A percentile compares a stretch with the other conserved stretches of the same genome.
These are phyloP conservation scores for Pelobates fuscus DNA, from an alignment of 2,113 vertebrate species.

Conservation along the genomic window DNA sequence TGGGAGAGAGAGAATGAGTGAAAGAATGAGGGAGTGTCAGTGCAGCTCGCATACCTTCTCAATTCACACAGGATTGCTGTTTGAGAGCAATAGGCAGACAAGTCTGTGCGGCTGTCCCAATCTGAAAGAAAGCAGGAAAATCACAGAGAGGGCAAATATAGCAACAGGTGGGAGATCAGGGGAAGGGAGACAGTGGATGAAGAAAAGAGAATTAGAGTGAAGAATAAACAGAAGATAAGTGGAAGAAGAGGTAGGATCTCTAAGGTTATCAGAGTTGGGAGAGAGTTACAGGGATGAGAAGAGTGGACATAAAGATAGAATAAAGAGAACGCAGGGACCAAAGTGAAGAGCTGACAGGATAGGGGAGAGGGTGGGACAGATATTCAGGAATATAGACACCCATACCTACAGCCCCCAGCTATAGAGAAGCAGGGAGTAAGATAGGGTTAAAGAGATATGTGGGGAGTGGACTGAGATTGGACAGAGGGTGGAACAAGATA, in stretches of 20 bases:
- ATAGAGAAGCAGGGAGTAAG: not conserved
- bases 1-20: slow-evolving; percentile 18
- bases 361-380: not conserved
- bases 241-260: not conserved
- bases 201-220: not conserved
- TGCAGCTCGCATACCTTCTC: slow-evolving; percentile 25
- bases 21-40: slow-evolving; percentile 41
- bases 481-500: slow-evolving; percentile 20
- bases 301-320: not conserved
- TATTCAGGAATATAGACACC: not conserved
- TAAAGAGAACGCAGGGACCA: not conserved
- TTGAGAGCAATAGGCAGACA: slow-evolving; percentile 27
- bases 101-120: slow-evolving; percentile 35
- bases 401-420: not conserved
- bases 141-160: slow-evolving; percentile 25
- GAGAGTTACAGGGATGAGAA: not conserved
- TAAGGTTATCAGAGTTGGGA: not conserved
- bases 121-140: not conserved
- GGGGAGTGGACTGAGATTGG: not conserved
- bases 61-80: slow-evolving; percentile 37
- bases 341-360: not conserved
- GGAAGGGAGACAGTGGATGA: not conserved
- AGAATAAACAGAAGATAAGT: not conserved
- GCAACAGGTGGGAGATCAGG: not conserved
- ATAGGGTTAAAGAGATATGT: not conserved